phyloP scores from a whole-genome alignment of 2,888 invertebrate species.

The Helicoverpa assulta region DNA sequence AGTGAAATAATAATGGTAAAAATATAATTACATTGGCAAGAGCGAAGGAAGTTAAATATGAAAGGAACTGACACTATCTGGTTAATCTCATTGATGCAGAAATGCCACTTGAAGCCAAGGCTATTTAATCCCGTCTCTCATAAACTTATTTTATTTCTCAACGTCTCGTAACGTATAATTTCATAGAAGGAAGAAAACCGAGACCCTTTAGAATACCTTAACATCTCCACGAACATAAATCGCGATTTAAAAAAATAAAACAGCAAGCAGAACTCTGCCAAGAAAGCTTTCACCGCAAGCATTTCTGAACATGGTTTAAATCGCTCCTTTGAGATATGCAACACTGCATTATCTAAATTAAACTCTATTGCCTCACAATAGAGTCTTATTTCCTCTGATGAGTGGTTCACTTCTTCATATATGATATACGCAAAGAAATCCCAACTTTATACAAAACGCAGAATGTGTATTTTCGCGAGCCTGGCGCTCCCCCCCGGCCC shows the following conservation, averaged over 20 bases:
- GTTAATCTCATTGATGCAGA: conserved; percentile 35
- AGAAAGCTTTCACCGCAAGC: conserved; percentile 86
- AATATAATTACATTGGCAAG: neutral
- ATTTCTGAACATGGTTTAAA: conserved; percentile 84
- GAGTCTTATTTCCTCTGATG: conserved; percentile 47
- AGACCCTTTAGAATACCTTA: conserved; percentile 65
- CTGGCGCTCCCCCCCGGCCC: conserved; percentile 50
- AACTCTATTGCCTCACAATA: conserved; percentile 57
- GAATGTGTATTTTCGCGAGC: conserved; percentile 61
- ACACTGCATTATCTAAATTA: conserved; percentile 58
- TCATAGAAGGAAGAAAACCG: conserved; percentile 65
- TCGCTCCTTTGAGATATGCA: conserved; percentile 80
- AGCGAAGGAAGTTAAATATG: neutral
- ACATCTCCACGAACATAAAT: conserved; percentile 78
- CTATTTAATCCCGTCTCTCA: conserved; percentile 59
- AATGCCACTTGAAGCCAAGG: conserved; percentile 27
- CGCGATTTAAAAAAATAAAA: conserved; percentile 85
- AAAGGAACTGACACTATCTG: conserved; percentile 7
- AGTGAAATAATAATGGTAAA: neutral
- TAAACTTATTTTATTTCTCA: conserved; percentile 64
- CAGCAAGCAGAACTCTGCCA: conserved; percentile 82
- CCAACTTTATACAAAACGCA: conserved; percentile 61
- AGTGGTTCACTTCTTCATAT: conserved; percentile 55
- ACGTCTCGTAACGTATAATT: conserved; percentile 69
- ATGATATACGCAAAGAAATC: conserved; percentile 61